These are phyloP conservation scores for Antheraea pernyi DNA, from an alignment of 1,140 invertebrate species.

Conservation along the genomic window DNA sequence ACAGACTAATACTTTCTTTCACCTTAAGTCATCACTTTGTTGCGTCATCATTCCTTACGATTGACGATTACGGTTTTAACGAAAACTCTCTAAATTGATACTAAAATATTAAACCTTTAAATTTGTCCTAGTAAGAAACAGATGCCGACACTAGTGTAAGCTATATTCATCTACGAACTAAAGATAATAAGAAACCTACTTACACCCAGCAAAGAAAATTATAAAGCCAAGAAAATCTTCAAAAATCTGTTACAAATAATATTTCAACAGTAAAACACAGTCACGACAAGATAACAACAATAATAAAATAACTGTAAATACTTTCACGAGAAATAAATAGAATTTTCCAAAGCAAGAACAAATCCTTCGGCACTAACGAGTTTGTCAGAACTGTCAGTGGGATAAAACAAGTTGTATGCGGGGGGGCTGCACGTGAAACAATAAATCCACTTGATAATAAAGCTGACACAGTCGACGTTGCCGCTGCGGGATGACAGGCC, in stretches of 20 bases:
- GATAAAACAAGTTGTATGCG: conserved; percentile 19
- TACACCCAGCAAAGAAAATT: too few relatives aligned
- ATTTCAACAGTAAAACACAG: too few relatives aligned
- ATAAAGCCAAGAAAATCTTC: too few relatives aligned
- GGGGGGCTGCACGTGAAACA: conserved; percentile 15
- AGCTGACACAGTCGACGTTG: conserved; percentile 17
- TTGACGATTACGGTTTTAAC: conserved; percentile 13
- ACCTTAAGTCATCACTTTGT: too few relatives aligned
- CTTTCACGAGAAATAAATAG: background rate
- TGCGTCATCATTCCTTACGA: too few relatives aligned
- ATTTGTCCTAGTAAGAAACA: background rate
- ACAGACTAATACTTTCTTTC: too few relatives aligned
- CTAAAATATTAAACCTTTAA: conserved; percentile 9
- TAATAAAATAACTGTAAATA: background rate
- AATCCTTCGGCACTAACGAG: background rate
- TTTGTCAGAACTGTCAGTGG: conserved; percentile 10
- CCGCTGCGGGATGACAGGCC: conserved; percentile 13
- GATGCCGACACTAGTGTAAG: background rate
- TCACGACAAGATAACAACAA: background rate
- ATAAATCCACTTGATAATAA: conserved; percentile 29
- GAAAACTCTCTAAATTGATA: background rate
- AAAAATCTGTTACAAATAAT: too few relatives aligned
- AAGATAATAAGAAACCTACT: too few relatives aligned
- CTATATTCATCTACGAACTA: too few relatives aligned
- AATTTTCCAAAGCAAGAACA: background rate